Evolutionary conservation across 2,888 invertebrate species (phyloP).

Genomic region (Thalpophila matura): DNA sequence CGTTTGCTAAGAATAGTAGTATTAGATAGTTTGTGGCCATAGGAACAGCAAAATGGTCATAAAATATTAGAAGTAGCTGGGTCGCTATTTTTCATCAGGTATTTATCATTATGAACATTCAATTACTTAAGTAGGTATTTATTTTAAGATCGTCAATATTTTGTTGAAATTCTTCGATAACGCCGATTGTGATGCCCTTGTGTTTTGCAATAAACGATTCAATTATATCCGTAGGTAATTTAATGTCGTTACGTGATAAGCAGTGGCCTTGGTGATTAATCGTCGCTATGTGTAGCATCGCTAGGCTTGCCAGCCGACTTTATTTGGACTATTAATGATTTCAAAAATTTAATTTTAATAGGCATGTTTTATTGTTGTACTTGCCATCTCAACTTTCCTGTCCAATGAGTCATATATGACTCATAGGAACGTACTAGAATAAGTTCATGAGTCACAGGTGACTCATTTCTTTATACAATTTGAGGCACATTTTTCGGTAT

Average conservation of each 20-base stretch:
- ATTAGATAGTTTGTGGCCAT: too few species aligned
- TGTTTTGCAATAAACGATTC: slow-evolving; percentile 49
- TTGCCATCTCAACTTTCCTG: too few species aligned
- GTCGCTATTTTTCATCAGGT: neutral
- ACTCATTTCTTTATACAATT: too few species aligned
- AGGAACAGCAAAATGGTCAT: too few species aligned
- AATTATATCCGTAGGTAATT: slow-evolving; percentile 61
- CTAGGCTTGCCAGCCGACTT: neutral
- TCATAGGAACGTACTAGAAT: too few species aligned
- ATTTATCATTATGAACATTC: neutral
- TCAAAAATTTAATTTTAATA: neutral
- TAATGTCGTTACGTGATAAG: slow-evolving; percentile 54
- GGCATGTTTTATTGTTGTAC: too few species aligned
- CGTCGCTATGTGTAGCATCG: slow-evolving; percentile 26
- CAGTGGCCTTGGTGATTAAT: slow-evolving; percentile 38
- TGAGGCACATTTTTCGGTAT: too few species aligned
- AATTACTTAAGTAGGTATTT: slow-evolving; percentile 20
- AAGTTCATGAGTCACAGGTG: too few species aligned
- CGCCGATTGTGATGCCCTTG: slow-evolving; percentile 47
- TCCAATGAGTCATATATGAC: too few species aligned
- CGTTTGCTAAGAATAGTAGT: too few species aligned
- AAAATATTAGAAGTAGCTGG: too few species aligned
- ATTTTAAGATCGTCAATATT: slow-evolving; percentile 7
- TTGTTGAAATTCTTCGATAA: slow-evolving; percentile 32
- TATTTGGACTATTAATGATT: neutral